Percentiles rank a stretch among this genome's conserved stretches.
phyloP scores from a whole-genome alignment of 2,113 vertebrate genomes.

The Thamnophis sirtalis region DNA sequence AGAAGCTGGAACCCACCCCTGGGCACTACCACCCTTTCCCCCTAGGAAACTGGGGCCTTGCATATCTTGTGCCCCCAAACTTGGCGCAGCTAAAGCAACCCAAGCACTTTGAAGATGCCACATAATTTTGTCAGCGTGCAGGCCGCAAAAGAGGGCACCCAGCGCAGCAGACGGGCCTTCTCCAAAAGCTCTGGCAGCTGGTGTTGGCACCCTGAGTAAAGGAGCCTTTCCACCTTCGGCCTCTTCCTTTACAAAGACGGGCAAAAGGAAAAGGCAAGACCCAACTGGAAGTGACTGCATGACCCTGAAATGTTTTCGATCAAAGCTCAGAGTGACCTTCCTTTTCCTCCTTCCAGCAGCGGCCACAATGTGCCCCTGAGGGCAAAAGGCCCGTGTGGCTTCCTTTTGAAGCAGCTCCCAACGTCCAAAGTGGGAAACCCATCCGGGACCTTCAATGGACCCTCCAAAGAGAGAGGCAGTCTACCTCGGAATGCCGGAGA shows the following conservation, averaged over 20 bases:
- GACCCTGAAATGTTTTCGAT: not conserved
- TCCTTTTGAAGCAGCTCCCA: not conserved
- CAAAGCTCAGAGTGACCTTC: not conserved
- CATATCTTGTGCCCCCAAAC: not conserved
- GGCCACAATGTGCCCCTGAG: not conserved
- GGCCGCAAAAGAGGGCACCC: not conserved
- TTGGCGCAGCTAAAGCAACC: not conserved
- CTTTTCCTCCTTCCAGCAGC: not conserved
- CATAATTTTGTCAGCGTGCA: not conserved
- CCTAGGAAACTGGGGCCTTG: not conserved
- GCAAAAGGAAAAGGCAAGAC: not conserved
- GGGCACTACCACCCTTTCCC: not conserved
- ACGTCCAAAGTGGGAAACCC: not conserved
- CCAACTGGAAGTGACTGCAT: not conserved
- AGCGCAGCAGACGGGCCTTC: not conserved
- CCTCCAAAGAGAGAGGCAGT: not conserved
- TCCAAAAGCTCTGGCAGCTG: not conserved
- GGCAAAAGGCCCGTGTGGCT: not conserved
- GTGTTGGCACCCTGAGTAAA: not conserved
- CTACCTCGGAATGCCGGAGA: not conserved
- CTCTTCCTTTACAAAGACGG: not conserved
- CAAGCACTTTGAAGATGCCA: not conserved
- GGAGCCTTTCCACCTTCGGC: not conserved
- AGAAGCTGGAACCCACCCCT: no score
- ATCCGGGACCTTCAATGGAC: not conserved